Evolutionary conservation across 2,797 vertebrate species (phyloP).

Genomic region (Rhabdophis nuchalis): DNA sequence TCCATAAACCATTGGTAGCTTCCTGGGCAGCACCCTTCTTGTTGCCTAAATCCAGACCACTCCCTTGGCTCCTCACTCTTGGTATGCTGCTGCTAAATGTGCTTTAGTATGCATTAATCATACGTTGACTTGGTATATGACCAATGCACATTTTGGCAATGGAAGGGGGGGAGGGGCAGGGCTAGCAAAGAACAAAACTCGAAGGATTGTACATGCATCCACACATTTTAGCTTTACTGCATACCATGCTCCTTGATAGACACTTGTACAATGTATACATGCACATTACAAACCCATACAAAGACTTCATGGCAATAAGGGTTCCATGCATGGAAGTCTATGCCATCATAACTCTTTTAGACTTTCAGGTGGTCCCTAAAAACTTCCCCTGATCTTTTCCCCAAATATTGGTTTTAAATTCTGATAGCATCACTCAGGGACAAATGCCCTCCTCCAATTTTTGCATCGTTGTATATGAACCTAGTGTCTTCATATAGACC

Average conservation of each 20-base stretch:
- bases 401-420: background rate
- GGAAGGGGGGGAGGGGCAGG: background rate
- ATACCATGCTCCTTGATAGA: background rate
- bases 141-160: background rate
- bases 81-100: background rate
- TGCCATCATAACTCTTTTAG: background rate
- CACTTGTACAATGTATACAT: background rate
- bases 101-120: background rate
- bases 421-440: background rate
- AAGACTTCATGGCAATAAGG: background rate
- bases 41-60: background rate
- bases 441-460: background rate
- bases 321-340: background rate
- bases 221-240: background rate
- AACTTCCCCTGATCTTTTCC: background rate
- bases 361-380: background rate
- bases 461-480: background rate
- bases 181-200: background rate
- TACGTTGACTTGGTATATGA: background rate
- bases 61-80: background rate
- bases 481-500: background rate
- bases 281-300: background rate
- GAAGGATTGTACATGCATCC: background rate
- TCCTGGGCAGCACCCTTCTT: background rate
- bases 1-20: background rate